Percentiles rank a stretch among this genome's conserved stretches.
Evolutionary conservation across 2,888 invertebrate genomes (phyloP).

Genomic region (Agrotis ipsilon): DNA sequence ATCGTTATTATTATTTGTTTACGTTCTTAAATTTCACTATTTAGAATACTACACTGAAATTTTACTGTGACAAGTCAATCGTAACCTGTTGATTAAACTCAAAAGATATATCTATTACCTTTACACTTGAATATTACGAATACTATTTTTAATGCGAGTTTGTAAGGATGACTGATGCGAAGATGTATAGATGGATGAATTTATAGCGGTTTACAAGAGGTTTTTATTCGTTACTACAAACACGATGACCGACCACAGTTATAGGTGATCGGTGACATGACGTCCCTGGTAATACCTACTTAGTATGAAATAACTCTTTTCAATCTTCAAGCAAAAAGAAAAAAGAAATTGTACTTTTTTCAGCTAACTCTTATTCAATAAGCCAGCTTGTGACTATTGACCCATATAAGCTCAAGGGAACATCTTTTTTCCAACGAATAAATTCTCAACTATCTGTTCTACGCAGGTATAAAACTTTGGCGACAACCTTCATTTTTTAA

Average conservation of each 20-base stretch:
- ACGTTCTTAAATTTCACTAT: neutral
- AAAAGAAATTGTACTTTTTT: neutral
- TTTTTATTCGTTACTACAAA: too few species aligned
- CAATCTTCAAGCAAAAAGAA: neutral
- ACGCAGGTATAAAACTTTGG: slow-evolving; percentile 34
- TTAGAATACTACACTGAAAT: neutral
- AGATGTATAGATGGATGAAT: too few species aligned
- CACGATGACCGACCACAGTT: too few species aligned
- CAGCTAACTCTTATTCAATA: slow-evolving; percentile 32
- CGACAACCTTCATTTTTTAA: slow-evolving; percentile 17
- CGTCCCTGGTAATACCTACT: too few species aligned
- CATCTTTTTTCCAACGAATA: slow-evolving; percentile 31
- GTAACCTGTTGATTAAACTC: neutral
- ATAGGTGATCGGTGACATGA: too few species aligned
- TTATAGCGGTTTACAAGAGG: too few species aligned
- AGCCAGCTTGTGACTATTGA: slow-evolving; percentile 22
- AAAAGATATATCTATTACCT: neutral
- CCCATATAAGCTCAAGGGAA: slow-evolving; percentile 27
- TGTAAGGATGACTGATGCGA: too few species aligned
- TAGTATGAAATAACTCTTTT: neutral
- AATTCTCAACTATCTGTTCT: slow-evolving; percentile 32
- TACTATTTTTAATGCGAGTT: too few species aligned
- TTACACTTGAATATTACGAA: neutral
- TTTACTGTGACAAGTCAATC: slow-evolving; percentile 1
- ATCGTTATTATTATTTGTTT: neutral